phyloP scores from a whole-genome alignment of 2,888 invertebrate species.

The Stegophylla sp. region DNA sequence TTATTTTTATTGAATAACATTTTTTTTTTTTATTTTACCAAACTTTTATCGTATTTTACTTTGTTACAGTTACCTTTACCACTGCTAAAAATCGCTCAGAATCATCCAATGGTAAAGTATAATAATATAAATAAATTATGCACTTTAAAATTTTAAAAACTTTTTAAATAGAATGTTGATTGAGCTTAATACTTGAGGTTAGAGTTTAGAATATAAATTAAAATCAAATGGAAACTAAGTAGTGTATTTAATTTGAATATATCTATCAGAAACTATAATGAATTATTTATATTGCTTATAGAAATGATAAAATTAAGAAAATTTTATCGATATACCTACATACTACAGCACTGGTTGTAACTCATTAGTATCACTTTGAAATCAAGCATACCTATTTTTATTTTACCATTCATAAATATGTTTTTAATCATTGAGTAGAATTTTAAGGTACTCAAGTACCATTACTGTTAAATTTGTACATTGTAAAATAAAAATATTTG shows the following conservation, averaged over 20 bases:
- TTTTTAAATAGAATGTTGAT: background rate
- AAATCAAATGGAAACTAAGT: background rate
- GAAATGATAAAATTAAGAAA: too few relatives aligned
- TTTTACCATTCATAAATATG: too few relatives aligned
- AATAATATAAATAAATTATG: background rate
- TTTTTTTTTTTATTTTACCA: background rate
- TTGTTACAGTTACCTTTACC: constrained; percentile 91
- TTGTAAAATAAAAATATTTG: too few relatives aligned
- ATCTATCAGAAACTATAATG: too few relatives aligned
- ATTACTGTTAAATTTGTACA: too few relatives aligned
- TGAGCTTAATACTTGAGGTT: background rate
- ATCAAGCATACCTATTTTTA: too few relatives aligned
- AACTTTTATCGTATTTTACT: constrained; percentile 38
- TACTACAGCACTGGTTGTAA: too few relatives aligned
- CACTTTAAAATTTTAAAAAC: background rate
- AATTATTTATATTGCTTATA: too few relatives aligned
- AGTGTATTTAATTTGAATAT: background rate
- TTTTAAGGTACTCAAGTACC: too few relatives aligned
- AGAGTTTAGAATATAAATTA: background rate
- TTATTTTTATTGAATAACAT: background rate
- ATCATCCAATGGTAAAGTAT: constrained; percentile 90
- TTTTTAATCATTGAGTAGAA: too few relatives aligned
- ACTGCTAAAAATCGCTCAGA: constrained; percentile 91
- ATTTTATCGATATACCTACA: too few relatives aligned
- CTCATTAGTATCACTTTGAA: too few relatives aligned